Evolutionary conservation across 2,888 invertebrate species (phyloP), one percentile per base, ranked within the genome.

Genomic region (Cantharis rustica): DNA sequence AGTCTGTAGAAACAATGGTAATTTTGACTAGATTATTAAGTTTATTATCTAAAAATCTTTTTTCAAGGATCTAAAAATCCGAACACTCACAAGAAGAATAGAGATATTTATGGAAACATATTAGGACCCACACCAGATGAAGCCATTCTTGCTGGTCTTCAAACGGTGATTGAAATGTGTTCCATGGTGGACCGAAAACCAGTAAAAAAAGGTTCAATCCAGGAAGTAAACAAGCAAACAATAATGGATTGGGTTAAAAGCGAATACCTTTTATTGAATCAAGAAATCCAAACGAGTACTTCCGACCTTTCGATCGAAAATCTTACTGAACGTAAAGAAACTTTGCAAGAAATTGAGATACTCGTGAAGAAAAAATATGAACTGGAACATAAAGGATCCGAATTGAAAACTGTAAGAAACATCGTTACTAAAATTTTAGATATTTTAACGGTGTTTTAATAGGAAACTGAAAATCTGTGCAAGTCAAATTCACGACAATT

Each of bases 51-150:
- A 47, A 47, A 47, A n/a, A 47, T n/a, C 1, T n/a, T 47, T n/a
- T 47, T n/a, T 47, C n/a, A 4, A 47, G 47, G n/a, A 47, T n/a
- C 0, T 1, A 47, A n/a, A 47, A 47, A 47, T 47, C 5, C 2
- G 7, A n/a, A 2, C 2, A n/a, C n/a, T 0, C n/a, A 47, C 5
- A 47, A 47, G 47, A 47, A 47, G 9, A 47, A 7, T n/a, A 1
- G 5, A 9, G 76, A 78, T 66, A 62, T 80, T 5, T 82, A 81
- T 69, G 70, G 81, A 62, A 75, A 77, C 2, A 70, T 82, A 61
- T 77, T 86, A 16, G 86, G 86, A 7, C 86, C 86, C 17, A 85
- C 86, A 10, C 83, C 85, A 2, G 87, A 87, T 69, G 87, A 87
- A 79, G 84, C 85, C 1, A 83, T 87, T 61, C 70, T 87, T n/a